These are phyloP conservation scores for Trichopoda pennipes DNA, from an alignment of 2,888 invertebrate genomes.

Conservation along the genomic window DNA sequence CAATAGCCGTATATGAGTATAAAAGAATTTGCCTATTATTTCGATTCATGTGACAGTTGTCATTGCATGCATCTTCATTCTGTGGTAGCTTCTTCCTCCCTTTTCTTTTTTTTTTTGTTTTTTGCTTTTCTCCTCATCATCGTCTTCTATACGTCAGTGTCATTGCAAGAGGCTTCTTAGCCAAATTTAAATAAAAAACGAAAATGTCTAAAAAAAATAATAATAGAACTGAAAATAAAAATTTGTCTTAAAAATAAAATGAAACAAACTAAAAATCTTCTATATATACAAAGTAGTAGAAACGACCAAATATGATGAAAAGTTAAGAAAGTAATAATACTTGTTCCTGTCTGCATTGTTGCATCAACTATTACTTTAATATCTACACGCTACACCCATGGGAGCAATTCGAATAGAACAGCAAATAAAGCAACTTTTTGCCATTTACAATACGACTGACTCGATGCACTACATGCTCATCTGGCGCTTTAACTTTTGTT, in stretches of 20 bases:
- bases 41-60: constrained; percentile 64
- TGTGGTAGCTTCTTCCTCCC: constrained; percentile 1
- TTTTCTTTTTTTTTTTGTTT: constrained; percentile 6
- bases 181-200: constrained; percentile 12
- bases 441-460: constrained; percentile 40
- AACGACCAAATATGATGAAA: constrained; percentile 57
- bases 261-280: constrained; percentile 36
- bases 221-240: constrained; percentile 30
- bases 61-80: constrained; percentile 52
- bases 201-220: constrained; percentile 20
- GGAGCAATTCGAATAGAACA: constrained; percentile 45
- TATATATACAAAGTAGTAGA: constrained; percentile 44
- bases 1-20: constrained; percentile 13
- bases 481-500: constrained; percentile 7
- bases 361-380: constrained; percentile 62
- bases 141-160: constrained; percentile 50
- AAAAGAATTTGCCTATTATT: constrained; percentile 60
- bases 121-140: too few species aligned
- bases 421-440: constrained; percentile 24
- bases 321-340: constrained; percentile 59
- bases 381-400: constrained; percentile 54
- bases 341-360: constrained; percentile 4
- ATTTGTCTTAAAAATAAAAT: constrained; percentile 7
- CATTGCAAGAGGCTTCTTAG: constrained; percentile 51
- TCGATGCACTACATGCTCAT: constrained; percentile 16